These are phyloP conservation scores for Drosophila nebulosa DNA, from an alignment of 1,140 invertebrate genomes.

Conservation along the genomic window DNA sequence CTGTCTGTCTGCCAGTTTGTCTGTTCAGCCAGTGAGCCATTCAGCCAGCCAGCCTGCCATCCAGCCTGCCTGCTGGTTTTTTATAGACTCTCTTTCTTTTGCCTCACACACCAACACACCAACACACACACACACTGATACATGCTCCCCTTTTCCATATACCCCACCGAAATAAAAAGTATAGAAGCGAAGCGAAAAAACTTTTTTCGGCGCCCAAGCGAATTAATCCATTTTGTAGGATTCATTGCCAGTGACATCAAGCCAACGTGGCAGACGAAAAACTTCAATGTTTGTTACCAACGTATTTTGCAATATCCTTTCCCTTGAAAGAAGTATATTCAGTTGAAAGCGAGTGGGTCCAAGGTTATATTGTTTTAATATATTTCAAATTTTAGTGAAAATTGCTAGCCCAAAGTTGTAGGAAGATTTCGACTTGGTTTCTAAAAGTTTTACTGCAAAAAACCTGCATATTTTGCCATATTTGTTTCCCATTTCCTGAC, in stretches of 20 bases:
- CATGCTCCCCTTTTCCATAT: not conserved
- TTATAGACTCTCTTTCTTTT: constrained; percentile 32
- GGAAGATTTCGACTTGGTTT: no score
- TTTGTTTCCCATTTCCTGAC: no score
- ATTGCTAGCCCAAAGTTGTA: no score
- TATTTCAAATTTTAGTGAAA: no score
- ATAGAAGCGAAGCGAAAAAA: constrained; percentile 24
- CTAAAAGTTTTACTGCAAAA: no score
- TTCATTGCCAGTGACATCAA: constrained; percentile 64
- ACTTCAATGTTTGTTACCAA: not conserved
- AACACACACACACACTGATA: not conserved
- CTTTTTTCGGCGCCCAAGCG: constrained; percentile 60
- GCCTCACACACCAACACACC: constrained; percentile 3
- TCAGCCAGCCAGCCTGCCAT: not conserved
- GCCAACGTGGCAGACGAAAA: constrained; percentile 8
- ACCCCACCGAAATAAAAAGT: not conserved
- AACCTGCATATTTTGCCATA: no score
- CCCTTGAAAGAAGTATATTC: not conserved
- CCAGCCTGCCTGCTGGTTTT: constrained; percentile 32
- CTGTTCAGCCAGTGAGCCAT: not conserved
- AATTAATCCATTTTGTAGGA: constrained; percentile 74
- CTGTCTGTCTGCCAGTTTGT: constrained; percentile 25
- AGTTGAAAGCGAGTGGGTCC: no score
- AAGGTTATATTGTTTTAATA: no score
- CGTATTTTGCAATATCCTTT: not conserved